Evolutionary conservation across 2,797 vertebrate genomes (phyloP).

Genomic region (Sebastes trivittatus): DNA sequence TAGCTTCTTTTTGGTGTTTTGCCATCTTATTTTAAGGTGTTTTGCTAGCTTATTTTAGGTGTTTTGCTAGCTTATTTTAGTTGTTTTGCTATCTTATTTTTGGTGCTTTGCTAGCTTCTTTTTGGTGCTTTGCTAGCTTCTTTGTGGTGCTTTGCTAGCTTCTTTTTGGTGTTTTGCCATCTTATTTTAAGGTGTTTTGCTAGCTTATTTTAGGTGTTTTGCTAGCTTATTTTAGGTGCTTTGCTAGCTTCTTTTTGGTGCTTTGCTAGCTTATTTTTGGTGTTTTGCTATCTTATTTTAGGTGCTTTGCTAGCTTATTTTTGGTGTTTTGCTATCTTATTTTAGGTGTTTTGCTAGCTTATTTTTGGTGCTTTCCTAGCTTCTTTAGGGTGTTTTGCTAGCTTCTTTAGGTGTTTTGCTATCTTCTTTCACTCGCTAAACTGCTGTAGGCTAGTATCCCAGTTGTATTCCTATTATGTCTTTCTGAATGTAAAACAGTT

Average conservation of each 20-base stretch:
- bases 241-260: neutral
- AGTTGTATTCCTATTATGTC: neutral
- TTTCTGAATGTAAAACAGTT: neutral
- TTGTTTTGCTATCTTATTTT: too few relatives aligned
- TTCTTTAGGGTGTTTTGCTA: neutral
- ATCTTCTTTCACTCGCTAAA: neutral
- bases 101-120: too few relatives aligned
- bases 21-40: fast-evolving
- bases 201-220: too few relatives aligned
- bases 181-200: too few relatives aligned
- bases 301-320: neutral
- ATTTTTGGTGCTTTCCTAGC: too few relatives aligned
- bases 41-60: too few relatives aligned
- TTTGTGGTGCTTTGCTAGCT: fast-evolving
- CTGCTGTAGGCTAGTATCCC: neutral
- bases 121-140: too few relatives aligned
- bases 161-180: fast-evolving
- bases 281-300: fast-evolving
- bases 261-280: neutral
- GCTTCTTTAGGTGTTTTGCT: too few relatives aligned
- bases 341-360: too few relatives aligned
- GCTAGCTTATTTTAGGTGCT: too few relatives aligned
- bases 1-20: too few relatives aligned
- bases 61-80: too few relatives aligned
- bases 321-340: neutral